Evolutionary conservation across 2,888 invertebrate species (phyloP).

Genomic region (Pandemis heparana): DNA sequence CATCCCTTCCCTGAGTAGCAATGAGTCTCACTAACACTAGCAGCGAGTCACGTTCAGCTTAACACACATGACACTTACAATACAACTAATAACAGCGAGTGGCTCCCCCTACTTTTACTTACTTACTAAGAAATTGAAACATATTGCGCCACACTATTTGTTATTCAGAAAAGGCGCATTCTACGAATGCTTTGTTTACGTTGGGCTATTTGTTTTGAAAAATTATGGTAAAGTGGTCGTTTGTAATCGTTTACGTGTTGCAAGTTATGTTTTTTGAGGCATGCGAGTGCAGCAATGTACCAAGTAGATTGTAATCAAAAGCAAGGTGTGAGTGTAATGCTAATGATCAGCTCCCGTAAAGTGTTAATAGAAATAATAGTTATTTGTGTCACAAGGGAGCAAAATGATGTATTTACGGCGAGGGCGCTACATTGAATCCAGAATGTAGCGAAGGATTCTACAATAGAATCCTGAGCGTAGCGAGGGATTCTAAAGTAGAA

Average conservation of each 20-base stretch:
- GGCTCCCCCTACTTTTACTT: constrained; percentile 35
- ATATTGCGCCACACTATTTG: constrained; percentile 43
- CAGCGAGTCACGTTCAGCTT: constrained; percentile 34
- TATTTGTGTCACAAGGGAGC: too few species aligned
- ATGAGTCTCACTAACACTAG: constrained; percentile 27
- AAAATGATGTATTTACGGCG: too few species aligned
- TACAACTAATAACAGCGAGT: constrained; percentile 42
- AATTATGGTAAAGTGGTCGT: constrained; percentile 35
- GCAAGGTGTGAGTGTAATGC: constrained; percentile 22
- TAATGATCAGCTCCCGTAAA: too few species aligned
- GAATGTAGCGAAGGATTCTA: too few species aligned
- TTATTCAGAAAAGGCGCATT: constrained; percentile 42
- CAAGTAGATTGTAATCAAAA: constrained; percentile 30
- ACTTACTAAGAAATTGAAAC: constrained; percentile 42
- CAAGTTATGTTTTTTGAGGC: constrained; percentile 24
- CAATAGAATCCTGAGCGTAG: too few species aligned
- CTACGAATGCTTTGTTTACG: constrained; percentile 35
- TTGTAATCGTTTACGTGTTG: constrained; percentile 35
- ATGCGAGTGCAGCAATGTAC: constrained; percentile 24
- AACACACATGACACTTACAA: constrained; percentile 39
- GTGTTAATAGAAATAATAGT: too few species aligned
- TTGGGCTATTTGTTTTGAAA: constrained; percentile 29
- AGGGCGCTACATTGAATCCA: too few species aligned
- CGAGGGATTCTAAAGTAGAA: too few species aligned
- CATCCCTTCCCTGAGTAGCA: constrained; percentile 11